Evolutionary conservation across 2,113 vertebrate genomes (phyloP), one percentile per base, ranked within the genome.

Genomic region (Chrysemys picta): DNA sequence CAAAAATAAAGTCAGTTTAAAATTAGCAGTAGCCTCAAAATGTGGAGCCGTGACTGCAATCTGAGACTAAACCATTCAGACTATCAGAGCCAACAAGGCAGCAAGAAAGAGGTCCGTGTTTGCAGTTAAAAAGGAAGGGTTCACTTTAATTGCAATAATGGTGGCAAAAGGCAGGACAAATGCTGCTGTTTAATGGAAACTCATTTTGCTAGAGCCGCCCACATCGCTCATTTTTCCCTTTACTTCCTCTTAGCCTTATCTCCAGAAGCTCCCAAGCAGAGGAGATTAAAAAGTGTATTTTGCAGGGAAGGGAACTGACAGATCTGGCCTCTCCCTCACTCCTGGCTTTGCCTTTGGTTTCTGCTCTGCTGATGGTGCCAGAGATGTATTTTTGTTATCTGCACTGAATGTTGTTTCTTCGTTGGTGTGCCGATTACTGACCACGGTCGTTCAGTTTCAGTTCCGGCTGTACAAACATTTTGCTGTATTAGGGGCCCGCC

Each of bases 1-100:
- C 86, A 93, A 94, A 97, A 97, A 95, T 91, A 92, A 79, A 79
- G 92, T 93, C 22, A 85, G 27, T 79, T 89, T 72, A 72, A 5
- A 94, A 91, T 93, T 88, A 95, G 91, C 82, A 90, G 84, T 56
- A 35, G 69, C 72, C 42, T 84, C 84, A 54, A 47, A 54, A 49
- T 79, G 75, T 94, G 75, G 50, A 91, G 47, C 16, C 6, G 2
- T 45, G 50, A 78, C 4, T n/a, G 24, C 25, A 81, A 5, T 5
- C 62, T 92, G 90, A 57, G 45, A 56, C 27, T 49, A 78, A 80
- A 89, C 62, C 29, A 83, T 88, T 83, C 25, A 13, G 0, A 0
- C 42, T 52, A 75, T n/a, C 29, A 29, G 9, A 92, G 75, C 42
- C 75, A 47, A 27, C 1, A 12, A 78, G 42, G 3, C 42, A 47